phyloP scores from a whole-genome alignment of 2,113 vertebrate genomes.

The Nannobrachium achirus region DNA sequence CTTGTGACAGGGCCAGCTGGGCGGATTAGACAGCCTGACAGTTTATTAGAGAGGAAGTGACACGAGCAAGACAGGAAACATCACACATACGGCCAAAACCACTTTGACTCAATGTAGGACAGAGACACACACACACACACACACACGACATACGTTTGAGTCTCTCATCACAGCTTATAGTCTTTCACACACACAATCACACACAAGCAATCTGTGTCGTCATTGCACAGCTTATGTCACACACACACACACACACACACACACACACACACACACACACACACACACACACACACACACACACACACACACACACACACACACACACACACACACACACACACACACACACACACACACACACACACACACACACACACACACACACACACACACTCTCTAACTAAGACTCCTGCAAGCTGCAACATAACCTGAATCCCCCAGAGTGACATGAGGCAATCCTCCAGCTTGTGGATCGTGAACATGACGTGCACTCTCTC shows the following conservation, averaged over 20 bases:
- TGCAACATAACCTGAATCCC: too few species aligned
- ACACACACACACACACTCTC: too few species aligned
- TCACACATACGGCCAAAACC: slow-evolving; percentile 24
- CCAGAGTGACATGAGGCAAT: too few species aligned
- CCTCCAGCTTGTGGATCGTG: too few species aligned
- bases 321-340: background rate
- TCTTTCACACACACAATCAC: too few species aligned
- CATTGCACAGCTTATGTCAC: too few species aligned
- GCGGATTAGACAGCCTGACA: slow-evolving; percentile 54
- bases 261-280: too few species aligned
- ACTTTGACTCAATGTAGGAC: slow-evolving; percentile 12
- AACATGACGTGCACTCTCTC: too few species aligned
- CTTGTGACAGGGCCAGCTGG: slow-evolving; percentile 53
- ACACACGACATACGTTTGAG: slow-evolving; percentile 29
- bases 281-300: too few species aligned
- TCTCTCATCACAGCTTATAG: slow-evolving; percentile 14
- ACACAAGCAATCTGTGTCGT: too few species aligned
- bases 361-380: too few species aligned
- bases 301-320: background rate
- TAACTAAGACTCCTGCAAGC: too few species aligned
- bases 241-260: slow-evolving; percentile 7
- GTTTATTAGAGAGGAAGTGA: slow-evolving; percentile 60
- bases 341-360: background rate
- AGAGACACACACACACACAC: background rate
- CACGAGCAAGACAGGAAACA: slow-evolving; percentile 52